phyloP scores from a whole-genome alignment of 2,888 invertebrate species.

The Melipona bicolor region DNA sequence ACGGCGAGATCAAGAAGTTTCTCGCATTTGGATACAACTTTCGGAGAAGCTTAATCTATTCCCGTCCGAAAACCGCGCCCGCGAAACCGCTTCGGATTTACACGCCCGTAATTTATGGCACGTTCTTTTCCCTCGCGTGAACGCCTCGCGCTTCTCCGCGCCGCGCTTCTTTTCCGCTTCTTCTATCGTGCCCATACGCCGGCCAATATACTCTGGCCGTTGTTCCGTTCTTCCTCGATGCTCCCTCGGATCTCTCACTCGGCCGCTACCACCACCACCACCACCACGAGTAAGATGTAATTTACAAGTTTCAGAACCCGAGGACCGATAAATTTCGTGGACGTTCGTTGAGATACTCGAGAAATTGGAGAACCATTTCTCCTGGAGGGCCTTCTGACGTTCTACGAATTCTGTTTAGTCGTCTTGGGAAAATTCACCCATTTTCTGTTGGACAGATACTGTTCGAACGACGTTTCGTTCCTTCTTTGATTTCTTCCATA shows the following conservation, averaged over 20 bases:
- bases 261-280: no score
- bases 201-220: constrained; percentile 6
- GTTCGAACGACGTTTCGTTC: no score
- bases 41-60: constrained; percentile 67
- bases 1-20: constrained; percentile 66
- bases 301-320: background rate
- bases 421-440: no score
- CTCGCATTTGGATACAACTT: constrained; percentile 69
- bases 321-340: constrained; percentile 10
- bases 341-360: background rate
- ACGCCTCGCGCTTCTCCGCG: constrained; percentile 16
- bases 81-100: constrained; percentile 61
- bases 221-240: constrained; percentile 1
- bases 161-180: constrained; percentile 17
- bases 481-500: no score
- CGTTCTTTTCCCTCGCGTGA: constrained; percentile 52
- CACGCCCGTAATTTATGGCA: constrained; percentile 64
- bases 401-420: no score
- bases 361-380: background rate
- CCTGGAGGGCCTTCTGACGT: background rate
- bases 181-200: background rate
- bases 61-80: constrained; percentile 51
- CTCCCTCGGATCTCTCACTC: background rate
- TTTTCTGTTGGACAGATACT: no score
- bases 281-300: background rate